Base-by-base conservation (phyloP, 2,113 vertebrate genomes). In the Petrocephalus zakoni region DNA sequence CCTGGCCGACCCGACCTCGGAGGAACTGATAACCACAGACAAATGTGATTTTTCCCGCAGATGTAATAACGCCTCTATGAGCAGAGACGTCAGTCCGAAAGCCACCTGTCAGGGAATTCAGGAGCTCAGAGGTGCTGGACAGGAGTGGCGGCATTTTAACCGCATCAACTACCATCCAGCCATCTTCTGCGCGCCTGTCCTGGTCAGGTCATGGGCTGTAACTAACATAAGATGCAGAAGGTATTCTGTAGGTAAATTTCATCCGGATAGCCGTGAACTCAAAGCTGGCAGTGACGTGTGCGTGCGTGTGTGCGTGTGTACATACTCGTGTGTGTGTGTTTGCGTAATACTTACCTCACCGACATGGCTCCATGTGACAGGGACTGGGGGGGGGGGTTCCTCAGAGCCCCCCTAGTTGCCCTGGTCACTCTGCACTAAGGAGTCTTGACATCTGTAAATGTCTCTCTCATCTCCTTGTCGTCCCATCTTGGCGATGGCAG, bases 371-470 rank as follows among this genome's bases (percentile, higher is more conserved):
- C 34, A 49, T 42, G 72, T 37, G 34, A 21, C 2, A 13, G 72
- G 15, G 1, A 4, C n/a, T n/a, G 19, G 53, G 53, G 81, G 46
- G 42, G 82, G 46, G 37, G 1, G 22, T 82, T 84, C 46, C 47
- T n/a, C 46, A 9, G 61, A 72, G 68, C 22, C 68, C 8, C 68
- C 29, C 2, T 19, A 82, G 56, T 46, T 58, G 88, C 19, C 88
- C 86, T 88, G 86, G 47, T 72, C 49, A 53, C 29, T 58, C 88
- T 68, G 47, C 68, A 56, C 84, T 29, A 86, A 89, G 83, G 37
- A 22, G 51, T 56, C 87, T 64, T 5, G 37, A 42, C 52, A 37
- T 68, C 89, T 87, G 85, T 42, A 88, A 84, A 55, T 5, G n/a
- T n/a, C n/a, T n/a, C 42, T 81, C 42, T 83, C 81, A 83, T 83